Evolutionary conservation across 2,888 invertebrate species (phyloP), one percentile per base, ranked within the genome.

Genomic region (Tipula vernalis): DNA sequence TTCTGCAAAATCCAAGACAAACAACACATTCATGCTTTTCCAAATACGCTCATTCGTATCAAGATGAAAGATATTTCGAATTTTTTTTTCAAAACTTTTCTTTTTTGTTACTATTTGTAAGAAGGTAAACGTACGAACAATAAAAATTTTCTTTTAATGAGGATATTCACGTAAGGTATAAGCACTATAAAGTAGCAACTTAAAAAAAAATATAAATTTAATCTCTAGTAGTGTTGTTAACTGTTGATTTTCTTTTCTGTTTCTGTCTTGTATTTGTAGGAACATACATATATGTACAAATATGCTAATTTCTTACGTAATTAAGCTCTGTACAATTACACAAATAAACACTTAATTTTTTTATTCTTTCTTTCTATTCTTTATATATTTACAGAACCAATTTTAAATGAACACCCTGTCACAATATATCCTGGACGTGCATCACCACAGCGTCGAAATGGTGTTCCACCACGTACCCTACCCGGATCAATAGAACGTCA

Each of bases 401-500:
- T 92, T 88, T 88, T 90, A 88, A 94, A 94, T 90, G 94, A 94
- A 90, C 94, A 94, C 89, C 94, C 94, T 87, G 94, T 94, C 87
- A 94, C 94, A n/a, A 94, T 94, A 89, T 94, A 94, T 89, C 94
- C 94, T 10, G 94, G 94, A 1, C 89, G 90, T 47, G 88, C 89
- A 87, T 90, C 90, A 87, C 91, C 90, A 84, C 90, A 90, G 87
- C 89, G 89, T 87, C 93, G 94, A 92, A 71, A n/a, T 71, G 71
- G 71, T 71, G 91, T 94, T 90, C 95, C 95, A 89, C 95, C 95
- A 89, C 93, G 95, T 89, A 95, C 95, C 89, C 93, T 95, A 90
- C 94, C 95, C 88, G 94, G 94, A 90, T 95, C 94, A 89, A 93
- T 95, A 90, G 96, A 96, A 91, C 94, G 95, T 89, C 96, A 96